A percentile compares a stretch with the other conserved stretches of the same genome.
Evolutionary conservation across 2,888 invertebrate genomes (phyloP).

Genomic region (Zygaena filipendulae): DNA sequence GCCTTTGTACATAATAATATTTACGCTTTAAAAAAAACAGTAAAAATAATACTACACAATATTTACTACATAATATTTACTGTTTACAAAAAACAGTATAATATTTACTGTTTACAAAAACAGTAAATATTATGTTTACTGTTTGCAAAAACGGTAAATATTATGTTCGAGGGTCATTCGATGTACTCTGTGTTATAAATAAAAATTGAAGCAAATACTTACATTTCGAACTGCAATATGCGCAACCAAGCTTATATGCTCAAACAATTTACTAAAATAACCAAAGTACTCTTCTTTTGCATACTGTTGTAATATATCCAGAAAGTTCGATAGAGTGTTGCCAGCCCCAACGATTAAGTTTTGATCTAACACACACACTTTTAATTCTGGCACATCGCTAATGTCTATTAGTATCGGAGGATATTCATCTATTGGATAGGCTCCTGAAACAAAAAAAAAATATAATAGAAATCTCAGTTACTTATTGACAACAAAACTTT

Average conservation of each 20-base stretch:
- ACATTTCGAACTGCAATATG: slow-evolving; percentile 68
- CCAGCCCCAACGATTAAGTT: slow-evolving; percentile 65
- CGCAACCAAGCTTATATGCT: slow-evolving; percentile 73
- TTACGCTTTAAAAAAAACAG: too few relatives aligned
- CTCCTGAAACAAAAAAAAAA: slow-evolving; percentile 31
- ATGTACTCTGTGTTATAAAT: too few relatives aligned
- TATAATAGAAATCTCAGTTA: too few relatives aligned
- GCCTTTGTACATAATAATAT: too few relatives aligned
- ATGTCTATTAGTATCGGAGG: slow-evolving; percentile 71
- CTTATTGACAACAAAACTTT: too few relatives aligned
- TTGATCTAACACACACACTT: slow-evolving; percentile 33
- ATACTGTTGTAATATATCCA: slow-evolving; percentile 39
- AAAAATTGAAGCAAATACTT: slow-evolving; percentile 9
- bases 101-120: too few relatives aligned
- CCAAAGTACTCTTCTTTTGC: slow-evolving; percentile 41
- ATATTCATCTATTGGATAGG: slow-evolving; percentile 34
- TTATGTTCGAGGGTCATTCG: too few relatives aligned
- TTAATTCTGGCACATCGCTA: slow-evolving; percentile 65
- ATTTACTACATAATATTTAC: too few relatives aligned
- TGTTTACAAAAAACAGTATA: too few relatives aligned
- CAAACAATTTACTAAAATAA: slow-evolving; percentile 62
- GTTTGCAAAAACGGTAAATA: too few relatives aligned
- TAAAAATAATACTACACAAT: too few relatives aligned
- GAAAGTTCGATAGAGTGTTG: slow-evolving; percentile 51
- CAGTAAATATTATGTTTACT: too few relatives aligned